Evolutionary conservation across 2,888 invertebrate species (phyloP).

Genomic region (Siphlonurus alternatus): DNA sequence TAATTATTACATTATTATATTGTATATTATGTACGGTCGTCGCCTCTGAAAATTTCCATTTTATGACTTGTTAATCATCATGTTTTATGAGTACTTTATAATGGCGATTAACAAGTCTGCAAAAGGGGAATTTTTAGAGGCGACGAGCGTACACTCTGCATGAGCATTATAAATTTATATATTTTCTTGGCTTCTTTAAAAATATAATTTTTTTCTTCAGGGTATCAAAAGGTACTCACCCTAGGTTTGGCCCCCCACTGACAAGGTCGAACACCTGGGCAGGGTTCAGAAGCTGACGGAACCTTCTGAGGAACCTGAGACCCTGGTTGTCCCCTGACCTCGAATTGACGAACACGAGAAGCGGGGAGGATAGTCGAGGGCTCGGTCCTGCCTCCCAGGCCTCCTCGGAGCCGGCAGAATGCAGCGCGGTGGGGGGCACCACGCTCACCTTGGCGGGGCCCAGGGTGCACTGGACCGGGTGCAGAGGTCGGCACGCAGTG

Average conservation of each 20-base stretch:
- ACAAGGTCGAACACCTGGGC: slow-evolving; percentile 96
- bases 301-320: slow-evolving; percentile 83
- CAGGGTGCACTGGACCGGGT: slow-evolving; percentile 64
- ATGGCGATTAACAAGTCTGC: too few species aligned
- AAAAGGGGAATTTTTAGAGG: too few species aligned
- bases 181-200: too few species aligned
- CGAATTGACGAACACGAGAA: slow-evolving; percentile 94
- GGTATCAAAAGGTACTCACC: slow-evolving; percentile 33
- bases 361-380: slow-evolving; percentile 48
- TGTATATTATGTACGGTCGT: too few species aligned
- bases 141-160: too few species aligned
- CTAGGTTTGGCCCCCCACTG: slow-evolving; percentile 62
- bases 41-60: too few species aligned
- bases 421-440: slow-evolving; percentile 84
- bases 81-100: too few species aligned
- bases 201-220: too few species aligned
- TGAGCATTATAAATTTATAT: too few species aligned
- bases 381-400: slow-evolving; percentile 74
- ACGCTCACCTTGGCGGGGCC: slow-evolving; percentile 82
- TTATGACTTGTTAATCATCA: too few species aligned
- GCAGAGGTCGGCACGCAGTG: slow-evolving; percentile 70
- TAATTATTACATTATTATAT: too few species aligned
- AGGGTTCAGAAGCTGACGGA: slow-evolving; percentile 89
- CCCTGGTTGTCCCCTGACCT: slow-evolving; percentile 98
- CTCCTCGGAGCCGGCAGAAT: slow-evolving; percentile 54